Percentiles rank a stretch among this genome's conserved stretches.
Evolutionary conservation across 2,797 vertebrate species (phyloP).

Genomic region (Poecilia gillii): DNA sequence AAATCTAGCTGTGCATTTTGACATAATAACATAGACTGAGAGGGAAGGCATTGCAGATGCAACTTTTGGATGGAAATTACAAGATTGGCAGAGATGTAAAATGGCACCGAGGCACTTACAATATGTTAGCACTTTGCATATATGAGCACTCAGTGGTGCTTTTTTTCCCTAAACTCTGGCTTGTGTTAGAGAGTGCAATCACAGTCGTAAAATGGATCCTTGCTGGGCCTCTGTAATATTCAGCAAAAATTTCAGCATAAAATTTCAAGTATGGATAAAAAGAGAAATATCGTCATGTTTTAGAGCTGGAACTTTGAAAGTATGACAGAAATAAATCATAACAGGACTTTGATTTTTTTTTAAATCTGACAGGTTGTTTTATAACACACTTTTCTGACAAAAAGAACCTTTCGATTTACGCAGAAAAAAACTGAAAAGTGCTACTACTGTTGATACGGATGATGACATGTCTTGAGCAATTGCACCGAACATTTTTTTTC

Average conservation of each 20-base stretch:
- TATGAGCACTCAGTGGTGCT: slow-evolving; percentile 53
- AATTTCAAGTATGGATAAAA: slow-evolving; percentile 12
- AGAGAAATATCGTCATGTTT: slow-evolving; percentile 22
- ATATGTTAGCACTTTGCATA: slow-evolving; percentile 67
- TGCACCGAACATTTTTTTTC: not conserved
- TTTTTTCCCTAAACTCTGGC: slow-evolving; percentile 38
- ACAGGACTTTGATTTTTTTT: not conserved
- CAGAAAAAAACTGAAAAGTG: not conserved
- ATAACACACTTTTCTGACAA: not conserved
- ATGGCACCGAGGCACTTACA: slow-evolving; percentile 58
- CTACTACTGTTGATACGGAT: not conserved
- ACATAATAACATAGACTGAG: slow-evolving; percentile 64
- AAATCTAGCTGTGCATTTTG: slow-evolving; percentile 56
- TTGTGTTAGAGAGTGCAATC: slow-evolving; percentile 39
- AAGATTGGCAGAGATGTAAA: slow-evolving; percentile 64
- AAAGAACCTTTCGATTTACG: not conserved
- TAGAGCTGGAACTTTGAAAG: not conserved
- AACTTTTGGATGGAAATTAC: slow-evolving; percentile 73
- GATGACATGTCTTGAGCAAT: not conserved
- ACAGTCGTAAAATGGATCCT: slow-evolving; percentile 31
- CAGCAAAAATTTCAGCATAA: slow-evolving; percentile 9
- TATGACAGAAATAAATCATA: not conserved
- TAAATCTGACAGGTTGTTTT: not conserved
- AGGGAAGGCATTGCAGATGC: slow-evolving; percentile 54
- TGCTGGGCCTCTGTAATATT: slow-evolving; percentile 19